Evolutionary conservation across 1,140 invertebrate genomes (phyloP).

Genomic region (Conus betulinus): DNA sequence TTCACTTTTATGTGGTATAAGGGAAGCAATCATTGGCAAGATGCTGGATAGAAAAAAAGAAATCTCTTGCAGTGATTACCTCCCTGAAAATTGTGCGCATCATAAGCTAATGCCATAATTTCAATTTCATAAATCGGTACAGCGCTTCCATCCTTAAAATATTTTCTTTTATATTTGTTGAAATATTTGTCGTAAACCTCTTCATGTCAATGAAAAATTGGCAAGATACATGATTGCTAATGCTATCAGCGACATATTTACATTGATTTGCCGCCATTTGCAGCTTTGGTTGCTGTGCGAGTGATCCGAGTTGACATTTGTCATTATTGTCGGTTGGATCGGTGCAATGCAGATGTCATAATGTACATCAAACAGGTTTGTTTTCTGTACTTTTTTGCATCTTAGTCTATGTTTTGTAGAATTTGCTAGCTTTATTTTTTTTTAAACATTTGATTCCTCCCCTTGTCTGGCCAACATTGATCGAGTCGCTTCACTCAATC

Average conservation of each 20-base stretch:
- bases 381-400: constrained; percentile 5
- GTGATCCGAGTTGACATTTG: constrained; percentile 7
- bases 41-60: neutral
- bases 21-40: neutral
- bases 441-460: neutral
- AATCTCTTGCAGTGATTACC: neutral
- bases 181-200: neutral
- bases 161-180: neutral
- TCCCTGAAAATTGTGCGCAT: neutral
- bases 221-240: neutral
- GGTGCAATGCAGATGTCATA: constrained; percentile 27
- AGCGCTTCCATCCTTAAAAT: neutral
- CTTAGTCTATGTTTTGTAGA: constrained; percentile 6
- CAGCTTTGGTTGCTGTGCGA: neutral
- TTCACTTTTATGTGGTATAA: neutral
- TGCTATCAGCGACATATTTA: constrained; percentile 32
- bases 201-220: neutral
- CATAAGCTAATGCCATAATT: neutral
- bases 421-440: neutral
- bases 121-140: neutral
- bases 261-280: constrained; percentile 65
- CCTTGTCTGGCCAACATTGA: neutral
- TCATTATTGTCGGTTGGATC: constrained; percentile 14
- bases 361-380: constrained; percentile 64
- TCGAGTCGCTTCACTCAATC: neutral